A percentile compares a stretch with the other conserved stretches of the same genome.
These are phyloP conservation scores for Acipenser oxyrinchus DNA, from an alignment of 2,797 vertebrate genomes.

Conservation along the genomic window DNA sequence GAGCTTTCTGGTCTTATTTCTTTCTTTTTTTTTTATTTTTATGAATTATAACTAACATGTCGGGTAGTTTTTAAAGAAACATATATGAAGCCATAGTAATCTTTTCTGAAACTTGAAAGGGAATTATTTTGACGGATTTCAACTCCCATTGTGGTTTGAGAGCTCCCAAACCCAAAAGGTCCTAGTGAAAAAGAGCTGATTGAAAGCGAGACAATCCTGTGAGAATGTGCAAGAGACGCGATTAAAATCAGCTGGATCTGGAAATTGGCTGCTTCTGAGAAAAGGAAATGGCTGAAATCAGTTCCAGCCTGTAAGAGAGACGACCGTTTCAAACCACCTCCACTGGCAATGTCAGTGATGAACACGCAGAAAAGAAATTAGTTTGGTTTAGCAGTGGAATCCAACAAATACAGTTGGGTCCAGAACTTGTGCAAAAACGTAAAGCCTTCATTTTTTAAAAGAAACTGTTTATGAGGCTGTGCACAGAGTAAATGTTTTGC, in stretches of 20 bases:
- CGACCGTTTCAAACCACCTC: constrained; percentile 11
- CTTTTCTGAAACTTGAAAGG: no score
- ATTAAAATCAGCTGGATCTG: constrained; percentile 7
- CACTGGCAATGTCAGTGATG: constrained; percentile 17
- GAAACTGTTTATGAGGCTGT: constrained; percentile 13
- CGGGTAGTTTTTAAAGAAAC: neutral
- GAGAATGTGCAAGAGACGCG: neutral
- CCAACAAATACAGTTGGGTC: neutral
- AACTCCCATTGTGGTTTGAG: no score
- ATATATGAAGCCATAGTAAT: no score
- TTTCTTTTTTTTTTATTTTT: neutral
- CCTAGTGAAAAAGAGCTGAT: neutral
- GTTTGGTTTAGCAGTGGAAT: constrained; percentile 13
- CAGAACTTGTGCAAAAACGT: constrained; percentile 2
- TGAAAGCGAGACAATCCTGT: neutral
- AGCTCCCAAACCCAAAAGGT: neutral
- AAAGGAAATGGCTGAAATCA: constrained; percentile 16
- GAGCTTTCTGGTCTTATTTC: neutral
- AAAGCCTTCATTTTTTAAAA: constrained; percentile 5
- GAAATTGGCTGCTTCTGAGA: constrained; percentile 1
- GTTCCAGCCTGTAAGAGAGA: constrained; percentile 16
- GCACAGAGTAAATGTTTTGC: constrained; percentile 9
- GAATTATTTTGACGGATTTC: no score
- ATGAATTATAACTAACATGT: neutral
- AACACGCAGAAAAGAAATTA: constrained; percentile 25